A percentile compares a stretch with the other conserved stretches of the same genome.
These are phyloP conservation scores for Drosophila watanabei DNA, from an alignment of 1,140 invertebrate genomes.

Conservation along the genomic window DNA sequence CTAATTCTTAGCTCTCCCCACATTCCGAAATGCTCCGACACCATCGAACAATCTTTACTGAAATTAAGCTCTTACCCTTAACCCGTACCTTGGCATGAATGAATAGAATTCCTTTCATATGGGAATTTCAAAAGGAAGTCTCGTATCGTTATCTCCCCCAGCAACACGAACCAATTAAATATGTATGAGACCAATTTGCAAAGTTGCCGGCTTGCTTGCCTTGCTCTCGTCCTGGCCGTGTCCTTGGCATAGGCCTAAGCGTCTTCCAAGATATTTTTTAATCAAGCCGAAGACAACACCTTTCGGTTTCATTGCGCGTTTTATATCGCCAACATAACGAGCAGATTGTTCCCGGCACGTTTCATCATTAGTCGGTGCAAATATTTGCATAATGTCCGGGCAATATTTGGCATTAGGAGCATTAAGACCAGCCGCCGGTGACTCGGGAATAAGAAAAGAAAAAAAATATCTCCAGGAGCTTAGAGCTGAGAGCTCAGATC, in stretches of 20 bases:
- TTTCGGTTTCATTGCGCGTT: constrained; percentile 74
- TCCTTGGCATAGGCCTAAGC: constrained; percentile 45
- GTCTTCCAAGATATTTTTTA: constrained; percentile 59
- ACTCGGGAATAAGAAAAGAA: constrained; percentile 1
- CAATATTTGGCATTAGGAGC: constrained; percentile 63
- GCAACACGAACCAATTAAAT: constrained; percentile 47
- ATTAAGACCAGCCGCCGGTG: constrained; percentile 16
- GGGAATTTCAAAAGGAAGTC: constrained; percentile 25
- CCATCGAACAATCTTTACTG: neutral
- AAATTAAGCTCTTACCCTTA: constrained; percentile 16
- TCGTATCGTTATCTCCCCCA: constrained; percentile 10
- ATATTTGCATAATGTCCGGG: constrained; percentile 78
- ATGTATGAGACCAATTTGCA: constrained; percentile 49
- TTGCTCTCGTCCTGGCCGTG: constrained; percentile 39
- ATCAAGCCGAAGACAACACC: constrained; percentile 58
- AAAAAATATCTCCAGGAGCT: constrained; percentile 52
- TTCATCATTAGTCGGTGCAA: constrained; percentile 77
- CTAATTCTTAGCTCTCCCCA: neutral
- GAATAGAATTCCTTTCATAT: constrained; percentile 30
- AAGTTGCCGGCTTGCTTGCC: constrained; percentile 5
- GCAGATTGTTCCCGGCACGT: constrained; percentile 60
- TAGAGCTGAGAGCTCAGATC: constrained; percentile 52
- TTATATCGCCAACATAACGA: constrained; percentile 47
- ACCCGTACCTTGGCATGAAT: constrained; percentile 2
- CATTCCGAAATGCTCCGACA: neutral